phyloP scores from a whole-genome alignment of 2,797 vertebrate genomes.

The Hozukius guyotensis region DNA sequence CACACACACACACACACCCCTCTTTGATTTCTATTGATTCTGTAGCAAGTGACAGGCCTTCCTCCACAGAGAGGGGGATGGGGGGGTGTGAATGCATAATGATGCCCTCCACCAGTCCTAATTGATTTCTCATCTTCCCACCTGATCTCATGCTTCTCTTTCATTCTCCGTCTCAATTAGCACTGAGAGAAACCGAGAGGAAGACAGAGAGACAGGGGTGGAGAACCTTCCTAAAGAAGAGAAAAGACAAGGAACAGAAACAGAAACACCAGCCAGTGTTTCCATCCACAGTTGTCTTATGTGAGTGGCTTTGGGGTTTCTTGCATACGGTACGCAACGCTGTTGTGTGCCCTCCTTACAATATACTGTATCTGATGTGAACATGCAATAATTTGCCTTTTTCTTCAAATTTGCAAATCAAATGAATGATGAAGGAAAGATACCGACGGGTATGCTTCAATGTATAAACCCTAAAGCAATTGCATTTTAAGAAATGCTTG shows the following conservation, averaged over 20 bases:
- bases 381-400: not conserved
- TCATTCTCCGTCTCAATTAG: constrained; percentile 63
- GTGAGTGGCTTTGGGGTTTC: not conserved
- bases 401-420: not conserved
- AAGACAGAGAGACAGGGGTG: not conserved
- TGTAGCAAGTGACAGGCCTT: constrained; percentile 62
- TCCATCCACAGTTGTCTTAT: not conserved
- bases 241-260: not conserved
- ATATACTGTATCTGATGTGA: not conserved
- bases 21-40: constrained; percentile 76
- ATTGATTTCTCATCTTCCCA: constrained; percentile 82
- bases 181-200: constrained; percentile 25
- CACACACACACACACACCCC: constrained; percentile 14
- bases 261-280: not conserved
- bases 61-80: constrained; percentile 46
- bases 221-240: not conserved
- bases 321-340: not conserved
- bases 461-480: constrained; percentile 4
- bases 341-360: not conserved
- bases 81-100: constrained; percentile 66
- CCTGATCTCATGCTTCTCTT: constrained; percentile 65
- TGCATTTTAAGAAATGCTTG: constrained; percentile 5
- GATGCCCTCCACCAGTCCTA: constrained; percentile 73
- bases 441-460: not conserved
- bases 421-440: not conserved